Percentiles rank a stretch among this genome's conserved stretches.
phyloP scores from a whole-genome alignment of 1,140 invertebrate species.

The Samia ricini region DNA sequence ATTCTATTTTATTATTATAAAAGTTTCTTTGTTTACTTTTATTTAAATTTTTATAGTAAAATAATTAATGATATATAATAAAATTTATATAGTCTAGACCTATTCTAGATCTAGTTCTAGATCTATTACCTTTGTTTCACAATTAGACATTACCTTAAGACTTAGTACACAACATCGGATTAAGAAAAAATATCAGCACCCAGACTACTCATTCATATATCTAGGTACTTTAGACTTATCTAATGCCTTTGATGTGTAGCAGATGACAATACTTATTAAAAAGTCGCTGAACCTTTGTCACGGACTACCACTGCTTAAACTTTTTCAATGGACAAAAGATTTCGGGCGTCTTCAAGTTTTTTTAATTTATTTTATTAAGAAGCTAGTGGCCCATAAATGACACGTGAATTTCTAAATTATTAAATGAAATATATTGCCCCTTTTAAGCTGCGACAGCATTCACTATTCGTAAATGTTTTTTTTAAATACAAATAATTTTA shows the following conservation, averaged over 20 bases:
- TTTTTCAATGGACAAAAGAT: neutral
- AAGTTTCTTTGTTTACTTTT: neutral
- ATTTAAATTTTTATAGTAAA: neutral
- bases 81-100: neutral
- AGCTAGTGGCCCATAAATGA: no score
- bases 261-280: neutral
- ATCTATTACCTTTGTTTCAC: no score
- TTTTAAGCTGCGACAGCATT: no score
- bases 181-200: no score
- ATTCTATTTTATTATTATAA: conserved; percentile 38
- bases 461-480: no score
- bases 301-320: neutral
- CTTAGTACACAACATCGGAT: neutral
- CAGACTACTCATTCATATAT: neutral
- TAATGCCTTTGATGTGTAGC: neutral
- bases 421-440: no score
- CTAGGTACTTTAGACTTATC: neutral
- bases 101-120: no score
- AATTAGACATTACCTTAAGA: no score
- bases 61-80: neutral
- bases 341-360: neutral
- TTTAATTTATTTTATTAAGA: no score
- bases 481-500: no score
- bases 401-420: no score
- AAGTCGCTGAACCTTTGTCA: neutral